Percentiles rank a stretch among this genome's conserved stretches.
phyloP scores from a whole-genome alignment of 2,888 invertebrate genomes.

The Callimorpha dominula region DNA sequence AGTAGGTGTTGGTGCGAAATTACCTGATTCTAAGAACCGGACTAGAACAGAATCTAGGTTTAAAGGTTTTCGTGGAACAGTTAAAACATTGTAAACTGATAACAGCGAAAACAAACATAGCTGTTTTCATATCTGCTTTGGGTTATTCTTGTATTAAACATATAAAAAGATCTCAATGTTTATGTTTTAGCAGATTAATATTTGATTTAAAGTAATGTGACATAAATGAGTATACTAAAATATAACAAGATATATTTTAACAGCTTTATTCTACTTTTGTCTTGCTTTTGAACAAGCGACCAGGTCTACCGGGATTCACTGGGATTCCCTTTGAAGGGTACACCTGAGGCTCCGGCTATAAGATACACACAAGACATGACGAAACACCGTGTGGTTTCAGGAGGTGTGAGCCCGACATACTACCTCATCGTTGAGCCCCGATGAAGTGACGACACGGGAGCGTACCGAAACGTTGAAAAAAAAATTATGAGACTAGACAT shows the following conservation, averaged over 20 bases:
- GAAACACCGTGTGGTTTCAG: not conserved
- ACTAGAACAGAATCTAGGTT: constrained; percentile 31
- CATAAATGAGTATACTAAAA: not conserved
- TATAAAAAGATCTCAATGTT: not conserved
- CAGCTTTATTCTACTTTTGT: not conserved
- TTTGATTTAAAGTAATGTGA: constrained; percentile 1
- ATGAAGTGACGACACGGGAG: not conserved
- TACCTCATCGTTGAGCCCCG: not conserved
- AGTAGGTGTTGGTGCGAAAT: not conserved
- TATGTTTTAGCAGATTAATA: not conserved
- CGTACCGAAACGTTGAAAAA: too few species aligned
- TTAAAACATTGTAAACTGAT: constrained; percentile 22
- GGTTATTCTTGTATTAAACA: not conserved
- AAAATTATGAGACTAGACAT: too few species aligned
- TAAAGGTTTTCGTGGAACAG: constrained; percentile 41
- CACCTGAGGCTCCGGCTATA: not conserved
- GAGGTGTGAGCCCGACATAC: not conserved
- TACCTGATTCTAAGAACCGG: not conserved
- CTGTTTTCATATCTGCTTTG: constrained; percentile 12
- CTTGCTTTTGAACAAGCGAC: not conserved
- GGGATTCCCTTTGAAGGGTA: not conserved
- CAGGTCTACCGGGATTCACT: not conserved
- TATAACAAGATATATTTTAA: not conserved
- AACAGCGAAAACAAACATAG: constrained; percentile 26
- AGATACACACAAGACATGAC: not conserved